A percentile compares a stretch with the other conserved stretches of the same genome.
Evolutionary conservation across 2,113 vertebrate genomes (phyloP).

Genomic region (Sisor rabdophorus): DNA sequence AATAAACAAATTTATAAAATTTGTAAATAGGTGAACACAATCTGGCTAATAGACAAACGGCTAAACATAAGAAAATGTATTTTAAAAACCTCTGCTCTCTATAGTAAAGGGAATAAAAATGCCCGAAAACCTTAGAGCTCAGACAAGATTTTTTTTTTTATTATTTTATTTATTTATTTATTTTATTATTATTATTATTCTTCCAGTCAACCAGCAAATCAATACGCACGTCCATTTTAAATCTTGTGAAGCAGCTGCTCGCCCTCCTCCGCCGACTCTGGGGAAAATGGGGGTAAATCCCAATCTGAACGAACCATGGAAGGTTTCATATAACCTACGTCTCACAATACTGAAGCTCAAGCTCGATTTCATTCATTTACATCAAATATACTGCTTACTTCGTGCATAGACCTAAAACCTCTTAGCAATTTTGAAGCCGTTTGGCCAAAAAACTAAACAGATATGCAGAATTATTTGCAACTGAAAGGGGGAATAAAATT

Average conservation of each 20-base stretch:
- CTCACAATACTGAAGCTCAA: no score
- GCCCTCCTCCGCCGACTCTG: neutral
- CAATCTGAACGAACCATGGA: neutral
- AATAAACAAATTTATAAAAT: no score
- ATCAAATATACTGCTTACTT: no score
- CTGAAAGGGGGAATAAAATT: no score
- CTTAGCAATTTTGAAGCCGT: neutral
- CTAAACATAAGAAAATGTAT: no score
- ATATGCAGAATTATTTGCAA: neutral
- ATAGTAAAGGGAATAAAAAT: neutral
- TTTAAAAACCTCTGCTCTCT: neutral
- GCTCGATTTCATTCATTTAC: no score
- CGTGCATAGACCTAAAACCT: neutral
- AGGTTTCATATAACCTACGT: neutral
- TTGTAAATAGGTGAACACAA: no score
- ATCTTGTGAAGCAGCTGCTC: slow-evolving; percentile 7
- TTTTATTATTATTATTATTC: no score
- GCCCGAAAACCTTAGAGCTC: no score
- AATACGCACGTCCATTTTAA: slow-evolving; percentile 16
- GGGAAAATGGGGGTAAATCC: neutral
- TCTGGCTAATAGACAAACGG: no score
- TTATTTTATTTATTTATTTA: no score
- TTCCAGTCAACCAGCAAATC: neutral
- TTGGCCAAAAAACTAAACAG: neutral
- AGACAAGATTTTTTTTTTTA: no score